phyloP scores from a whole-genome alignment of 2,797 vertebrate species.

The Pseudochaenichthys georgianus region DNA sequence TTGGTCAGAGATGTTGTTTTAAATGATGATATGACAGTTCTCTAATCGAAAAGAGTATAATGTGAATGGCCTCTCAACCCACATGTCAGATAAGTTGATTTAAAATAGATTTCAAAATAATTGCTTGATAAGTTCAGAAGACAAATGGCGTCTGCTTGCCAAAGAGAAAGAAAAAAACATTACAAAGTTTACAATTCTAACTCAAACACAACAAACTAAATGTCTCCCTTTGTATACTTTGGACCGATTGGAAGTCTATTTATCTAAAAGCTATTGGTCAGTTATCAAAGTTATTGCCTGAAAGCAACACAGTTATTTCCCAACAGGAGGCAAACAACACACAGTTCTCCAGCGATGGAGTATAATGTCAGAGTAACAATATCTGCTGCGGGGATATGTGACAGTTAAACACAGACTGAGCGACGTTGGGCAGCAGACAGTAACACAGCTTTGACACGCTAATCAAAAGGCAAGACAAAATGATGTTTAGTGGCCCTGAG shows the following conservation, averaged over 20 bases:
- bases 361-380: conserved; percentile 19
- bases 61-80: not conserved
- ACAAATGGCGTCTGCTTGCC: not conserved
- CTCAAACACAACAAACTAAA: not conserved
- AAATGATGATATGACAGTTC: not conserved
- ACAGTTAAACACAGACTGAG: conserved; percentile 25
- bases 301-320: conserved; percentile 42
- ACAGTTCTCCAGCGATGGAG: conserved; percentile 25
- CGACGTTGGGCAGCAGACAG: conserved; percentile 8
- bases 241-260: conserved; percentile 21
- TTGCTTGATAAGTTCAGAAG: not conserved
- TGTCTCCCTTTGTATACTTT: not conserved
- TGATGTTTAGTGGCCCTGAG: conserved; percentile 29
- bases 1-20: not conserved
- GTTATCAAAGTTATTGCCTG: conserved; percentile 32
- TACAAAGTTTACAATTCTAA: too few relatives aligned
- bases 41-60: not conserved
- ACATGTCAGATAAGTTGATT: not conserved
- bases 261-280: conserved; percentile 11
- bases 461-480: conserved; percentile 32
- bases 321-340: conserved; percentile 24
- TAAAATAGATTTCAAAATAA: not conserved
- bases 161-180: not conserved
- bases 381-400: conserved; percentile 18
- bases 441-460: conserved; percentile 28